Evolutionary conservation across 2,113 vertebrate genomes (phyloP), one percentile per base, ranked within the genome.

Genomic region (Nettapus auritus): DNA sequence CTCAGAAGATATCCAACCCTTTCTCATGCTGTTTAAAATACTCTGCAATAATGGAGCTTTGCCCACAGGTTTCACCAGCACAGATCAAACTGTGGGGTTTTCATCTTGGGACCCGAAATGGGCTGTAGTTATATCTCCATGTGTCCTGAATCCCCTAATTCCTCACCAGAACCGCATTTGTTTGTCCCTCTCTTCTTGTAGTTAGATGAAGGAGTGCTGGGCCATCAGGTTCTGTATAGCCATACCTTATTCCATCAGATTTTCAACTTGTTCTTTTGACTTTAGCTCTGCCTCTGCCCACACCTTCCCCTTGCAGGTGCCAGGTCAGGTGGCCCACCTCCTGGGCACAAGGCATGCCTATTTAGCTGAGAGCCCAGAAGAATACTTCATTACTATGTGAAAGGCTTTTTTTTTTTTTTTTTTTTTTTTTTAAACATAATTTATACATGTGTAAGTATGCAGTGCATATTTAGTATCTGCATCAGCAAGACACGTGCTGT

Each of bases 331-430:
- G 87, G 42, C 81, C 67, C 67, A 79, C 13, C 82, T 85, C 21
- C 74, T 91, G 60, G 60, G 78, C 66, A 57, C 42, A 57, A 82
- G 62, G 57, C 4, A 3, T 91, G 78, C 56, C 53, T 69, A 21
- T 89, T 93, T 74, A 89, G 52, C 57, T 89, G 75, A 67, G 33
- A 89, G 34, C 75, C 34, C 56, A 87, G 50, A 86, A 92, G 31
- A 78, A 71, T 11, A 17, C 74, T 78, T 34, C 1, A 29, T 66
- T 29, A 91, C 53, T 87, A 78, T 57, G 33, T 82, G 67, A 89
- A 93, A 89, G 20, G 22, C 91, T 96, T 74, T 4, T 15, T 84
- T 96, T 64, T 36, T 53, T 85, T 88, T 69, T n/a, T n/a, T 96
- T 74, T 4, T 15, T 84, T 96, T 64, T 36, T 53, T 85, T 88